phyloP scores from a whole-genome alignment of 2,888 invertebrate genomes.

The Gibbula magus region DNA sequence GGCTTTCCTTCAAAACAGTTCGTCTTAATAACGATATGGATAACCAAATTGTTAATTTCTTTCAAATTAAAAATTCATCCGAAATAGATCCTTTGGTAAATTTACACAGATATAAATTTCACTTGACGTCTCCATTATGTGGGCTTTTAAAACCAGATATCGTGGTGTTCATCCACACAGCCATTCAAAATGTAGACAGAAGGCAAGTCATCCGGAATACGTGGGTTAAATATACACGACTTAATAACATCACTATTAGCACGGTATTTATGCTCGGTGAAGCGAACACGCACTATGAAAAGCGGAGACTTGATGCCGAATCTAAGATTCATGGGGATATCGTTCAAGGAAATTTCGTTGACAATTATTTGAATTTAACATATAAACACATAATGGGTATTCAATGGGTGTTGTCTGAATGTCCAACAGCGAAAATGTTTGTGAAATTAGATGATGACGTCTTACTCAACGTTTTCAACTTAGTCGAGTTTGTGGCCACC shows the following conservation, averaged over 20 bases:
- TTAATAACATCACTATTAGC: slow-evolving; percentile 33
- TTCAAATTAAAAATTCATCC: not conserved
- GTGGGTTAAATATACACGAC: slow-evolving; percentile 45
- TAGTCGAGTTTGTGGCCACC: slow-evolving; percentile 71
- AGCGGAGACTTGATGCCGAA: slow-evolving; percentile 39
- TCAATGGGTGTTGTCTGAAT: slow-evolving; percentile 66
- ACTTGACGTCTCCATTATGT: slow-evolving; percentile 39
- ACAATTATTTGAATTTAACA: slow-evolving; percentile 72
- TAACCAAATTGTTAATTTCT: not conserved
- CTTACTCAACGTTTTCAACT: slow-evolving; percentile 77
- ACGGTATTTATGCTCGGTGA: slow-evolving; percentile 47
- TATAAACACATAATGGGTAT: slow-evolving; percentile 69
- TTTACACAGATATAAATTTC: slow-evolving; percentile 39
- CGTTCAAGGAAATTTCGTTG: slow-evolving; percentile 65
- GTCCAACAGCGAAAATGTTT: slow-evolving; percentile 65
- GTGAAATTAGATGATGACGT: slow-evolving; percentile 73
- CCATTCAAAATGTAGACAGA: slow-evolving; percentile 39
- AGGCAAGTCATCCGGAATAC: slow-evolving; percentile 50
- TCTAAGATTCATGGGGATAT: slow-evolving; percentile 46
- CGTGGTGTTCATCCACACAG: slow-evolving; percentile 48
- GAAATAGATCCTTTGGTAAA: slow-evolving; percentile 23
- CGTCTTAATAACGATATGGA: not conserved
- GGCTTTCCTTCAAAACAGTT: too few species aligned
- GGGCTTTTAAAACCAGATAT: slow-evolving; percentile 34
- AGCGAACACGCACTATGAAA: slow-evolving; percentile 9